Evolutionary conservation across 2,888 invertebrate genomes (phyloP), one percentile per base, ranked within the genome.

Genomic region (Sclerodermus sp.): DNA sequence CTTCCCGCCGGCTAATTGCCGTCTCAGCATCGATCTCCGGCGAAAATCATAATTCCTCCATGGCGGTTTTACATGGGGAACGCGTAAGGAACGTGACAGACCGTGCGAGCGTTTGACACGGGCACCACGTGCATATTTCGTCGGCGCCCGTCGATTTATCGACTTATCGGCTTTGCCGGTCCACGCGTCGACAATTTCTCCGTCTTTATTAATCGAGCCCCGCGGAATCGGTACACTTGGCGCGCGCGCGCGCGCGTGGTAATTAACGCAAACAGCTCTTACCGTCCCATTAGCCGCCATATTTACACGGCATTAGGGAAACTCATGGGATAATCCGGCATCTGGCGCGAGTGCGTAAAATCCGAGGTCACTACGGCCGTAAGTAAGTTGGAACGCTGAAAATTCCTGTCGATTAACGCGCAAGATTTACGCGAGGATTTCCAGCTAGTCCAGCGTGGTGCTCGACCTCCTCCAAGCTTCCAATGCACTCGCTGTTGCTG

Each of bases 1-100:
- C 53, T 55, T 53, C 52, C 45, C 52, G 49, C 45, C 54, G 59
- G 55, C 61, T 65, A 65, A 65, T 65, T 66, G 63, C 66, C 57
- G 49, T 47, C 59, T 53, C 49, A 54, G 57, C 57, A 50, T 23
- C 55, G 59, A 62, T 62, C 62, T 62, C 53, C 51, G 51, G 46
- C 44, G 43, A 56, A 62, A 62, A 59, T 62, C 62, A 51, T 54
- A 55, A 51, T 53, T 39, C 18, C 39, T 34, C 23, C n/a, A n/a
- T n/a, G 23, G 23, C 3, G 23, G 4, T 23, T 23, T 23, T 8
- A 8, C 23, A 23, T n/a, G n/a, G 8, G 4, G 23, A 23, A 23
- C 8, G 23, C 23, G 4, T n/a, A n/a, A n/a, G n/a, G n/a, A n/a
- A n/a, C 23, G 23, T 23, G 23, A 23, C 23, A 23, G 23, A 23